A percentile compares a stretch with the other conserved stretches of the same genome.
Evolutionary conservation across 2,888 invertebrate species (phyloP).

Genomic region (Mycalesis mineus): DNA sequence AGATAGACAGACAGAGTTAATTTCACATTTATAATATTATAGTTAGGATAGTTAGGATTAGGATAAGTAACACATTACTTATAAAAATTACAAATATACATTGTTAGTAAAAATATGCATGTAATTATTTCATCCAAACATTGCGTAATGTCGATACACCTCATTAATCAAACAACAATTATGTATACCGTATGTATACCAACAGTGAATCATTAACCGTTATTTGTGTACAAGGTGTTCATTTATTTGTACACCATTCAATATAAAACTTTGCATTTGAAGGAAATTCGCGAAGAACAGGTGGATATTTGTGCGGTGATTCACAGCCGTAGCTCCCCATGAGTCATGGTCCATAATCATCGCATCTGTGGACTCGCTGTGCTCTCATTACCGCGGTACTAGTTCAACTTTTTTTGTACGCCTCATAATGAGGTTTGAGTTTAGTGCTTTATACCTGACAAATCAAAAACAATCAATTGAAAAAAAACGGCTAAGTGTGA

Average conservation of each 20-base stretch:
- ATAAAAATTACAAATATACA: too few relatives aligned
- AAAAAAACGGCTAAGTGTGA: too few relatives aligned
- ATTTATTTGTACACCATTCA: constrained; percentile 5
- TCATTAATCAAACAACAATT: constrained; percentile 9
- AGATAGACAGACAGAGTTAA: too few relatives aligned
- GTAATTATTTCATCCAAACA: neutral
- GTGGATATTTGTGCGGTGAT: constrained; percentile 35
- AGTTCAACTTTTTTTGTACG: constrained; percentile 12
- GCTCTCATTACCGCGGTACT: constrained; percentile 21
- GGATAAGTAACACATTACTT: too few relatives aligned
- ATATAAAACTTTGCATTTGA: constrained; percentile 13
- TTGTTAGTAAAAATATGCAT: too few relatives aligned
- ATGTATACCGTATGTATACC: constrained; percentile 1
- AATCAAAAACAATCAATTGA: too few relatives aligned
- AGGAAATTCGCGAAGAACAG: constrained; percentile 21
- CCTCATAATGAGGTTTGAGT: too few relatives aligned
- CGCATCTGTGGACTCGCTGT: constrained; percentile 22
- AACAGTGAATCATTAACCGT: constrained; percentile 28
- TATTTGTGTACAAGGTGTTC: constrained; percentile 32
- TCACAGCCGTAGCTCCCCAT: constrained; percentile 32
- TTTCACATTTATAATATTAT: too few relatives aligned
- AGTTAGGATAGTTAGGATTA: too few relatives aligned
- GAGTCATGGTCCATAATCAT: constrained; percentile 27
- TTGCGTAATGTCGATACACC: neutral
- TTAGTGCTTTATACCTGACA: too few relatives aligned